Evolutionary conservation across 1,140 invertebrate species (phyloP).

Genomic region (Belonocnema kinseyi): DNA sequence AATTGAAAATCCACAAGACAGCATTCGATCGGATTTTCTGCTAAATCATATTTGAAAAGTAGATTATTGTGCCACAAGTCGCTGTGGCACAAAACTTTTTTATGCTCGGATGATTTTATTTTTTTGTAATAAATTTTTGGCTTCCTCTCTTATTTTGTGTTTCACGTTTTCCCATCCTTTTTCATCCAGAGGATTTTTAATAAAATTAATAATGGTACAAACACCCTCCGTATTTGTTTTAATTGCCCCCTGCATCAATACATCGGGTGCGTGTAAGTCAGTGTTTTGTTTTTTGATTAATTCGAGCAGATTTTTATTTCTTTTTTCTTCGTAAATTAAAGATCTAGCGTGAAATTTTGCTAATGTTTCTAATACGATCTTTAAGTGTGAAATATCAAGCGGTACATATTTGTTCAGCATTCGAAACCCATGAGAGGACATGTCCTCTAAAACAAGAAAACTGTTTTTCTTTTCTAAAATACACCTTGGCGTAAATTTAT

Average conservation of each 20-base stretch:
- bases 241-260: background rate
- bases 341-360: background rate
- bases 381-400: background rate
- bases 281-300: background rate
- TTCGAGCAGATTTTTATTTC: background rate
- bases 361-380: background rate
- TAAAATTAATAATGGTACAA: background rate
- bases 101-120: too few relatives aligned
- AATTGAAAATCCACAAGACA: background rate
- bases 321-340: background rate
- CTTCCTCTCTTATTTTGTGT: background rate
- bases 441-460: background rate
- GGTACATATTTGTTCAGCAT: background rate
- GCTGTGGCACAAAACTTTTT: background rate
- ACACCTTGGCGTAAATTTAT: too few relatives aligned
- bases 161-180: background rate
- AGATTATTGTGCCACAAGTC: constrained; percentile 7
- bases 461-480: too few relatives aligned
- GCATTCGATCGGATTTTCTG: background rate
- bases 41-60: background rate
- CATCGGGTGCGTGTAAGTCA: background rate
- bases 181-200: background rate
- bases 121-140: background rate
- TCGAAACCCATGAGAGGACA: background rate
- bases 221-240: background rate